A percentile compares a stretch with the other conserved stretches of the same genome.
These are phyloP conservation scores for Enteromius treurensis DNA, from an alignment of 2,797 vertebrate genomes.

Conservation along the genomic window DNA sequence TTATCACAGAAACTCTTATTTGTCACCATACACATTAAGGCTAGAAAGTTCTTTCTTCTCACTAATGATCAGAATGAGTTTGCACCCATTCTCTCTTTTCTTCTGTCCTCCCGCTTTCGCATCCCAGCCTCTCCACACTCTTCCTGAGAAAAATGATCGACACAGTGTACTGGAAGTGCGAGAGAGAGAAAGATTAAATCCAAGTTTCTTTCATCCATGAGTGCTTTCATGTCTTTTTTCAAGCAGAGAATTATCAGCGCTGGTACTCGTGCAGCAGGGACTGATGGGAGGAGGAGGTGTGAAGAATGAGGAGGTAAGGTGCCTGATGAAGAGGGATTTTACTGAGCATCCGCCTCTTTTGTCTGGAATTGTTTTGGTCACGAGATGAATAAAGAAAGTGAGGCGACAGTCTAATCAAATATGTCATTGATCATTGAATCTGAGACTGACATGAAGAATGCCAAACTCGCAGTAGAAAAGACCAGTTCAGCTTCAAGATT, in stretches of 20 bases:
- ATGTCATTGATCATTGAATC: constrained; percentile 9
- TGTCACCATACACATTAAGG: constrained; percentile 84
- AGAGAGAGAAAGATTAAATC: constrained; percentile 86
- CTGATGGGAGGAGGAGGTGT: constrained; percentile 55
- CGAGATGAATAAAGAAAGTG: constrained; percentile 26
- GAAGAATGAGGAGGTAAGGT: constrained; percentile 56
- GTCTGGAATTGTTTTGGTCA: constrained; percentile 38
- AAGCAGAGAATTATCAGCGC: constrained; percentile 93
- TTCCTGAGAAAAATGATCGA: constrained; percentile 81
- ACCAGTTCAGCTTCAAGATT: constrained; percentile 40
- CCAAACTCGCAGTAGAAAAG: neutral
- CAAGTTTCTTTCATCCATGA: constrained; percentile 96
- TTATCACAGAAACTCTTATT: neutral
- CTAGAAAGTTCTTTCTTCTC: constrained; percentile 72
- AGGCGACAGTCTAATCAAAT: constrained; percentile 21
- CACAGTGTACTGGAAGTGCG: constrained; percentile 84
- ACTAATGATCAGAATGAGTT: constrained; percentile 34
- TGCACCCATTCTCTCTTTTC: constrained; percentile 1
- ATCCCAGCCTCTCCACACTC: constrained; percentile 38
- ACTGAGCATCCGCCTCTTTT: constrained; percentile 45
- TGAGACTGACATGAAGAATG: constrained; percentile 6
- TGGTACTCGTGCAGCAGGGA: constrained; percentile 85
- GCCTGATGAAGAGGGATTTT: constrained; percentile 52
- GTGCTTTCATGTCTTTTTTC: constrained; percentile 94
- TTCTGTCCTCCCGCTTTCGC: constrained; percentile 28